Percentiles rank a stretch among this genome's conserved stretches.
phyloP scores from a whole-genome alignment of 2,113 vertebrate genomes.

The Coturnix japonica region DNA sequence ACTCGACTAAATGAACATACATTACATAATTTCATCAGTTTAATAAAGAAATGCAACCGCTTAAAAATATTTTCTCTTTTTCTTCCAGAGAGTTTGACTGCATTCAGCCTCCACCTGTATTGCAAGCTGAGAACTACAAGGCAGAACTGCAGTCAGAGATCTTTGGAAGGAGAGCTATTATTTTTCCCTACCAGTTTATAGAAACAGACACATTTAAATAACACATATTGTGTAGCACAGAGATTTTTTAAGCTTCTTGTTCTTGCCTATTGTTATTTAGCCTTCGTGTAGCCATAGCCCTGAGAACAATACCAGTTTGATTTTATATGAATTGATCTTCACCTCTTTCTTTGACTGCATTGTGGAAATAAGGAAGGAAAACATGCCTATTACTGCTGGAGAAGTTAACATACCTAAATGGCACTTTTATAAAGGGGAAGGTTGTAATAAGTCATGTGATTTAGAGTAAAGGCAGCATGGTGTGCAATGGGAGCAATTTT shows the following conservation, averaged over 20 bases:
- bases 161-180: slow-evolving; percentile 1
- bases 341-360: slow-evolving; percentile 66
- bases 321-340: slow-evolving; percentile 72
- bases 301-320: slow-evolving; percentile 41
- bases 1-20: neutral
- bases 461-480: slow-evolving; percentile 79
- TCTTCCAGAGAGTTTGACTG: neutral
- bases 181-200: neutral
- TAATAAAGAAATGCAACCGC: slow-evolving; percentile 1
- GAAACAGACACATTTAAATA: slow-evolving; percentile 32
- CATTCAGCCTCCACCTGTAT: neutral
- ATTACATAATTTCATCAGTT: neutral
- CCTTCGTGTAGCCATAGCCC: neutral
- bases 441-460: slow-evolving; percentile 82
- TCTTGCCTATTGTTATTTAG: slow-evolving; percentile 32
- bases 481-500: slow-evolving; percentile 97
- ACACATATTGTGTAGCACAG: slow-evolving; percentile 1
- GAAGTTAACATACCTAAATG: slow-evolving; percentile 93
- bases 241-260: slow-evolving; percentile 21
- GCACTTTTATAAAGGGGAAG: slow-evolving; percentile 81
- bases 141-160: neutral
- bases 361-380: slow-evolving; percentile 34
- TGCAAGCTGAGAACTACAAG: slow-evolving; percentile 15
- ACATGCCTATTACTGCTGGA: slow-evolving; percentile 66
- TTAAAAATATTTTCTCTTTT: neutral